Conservation (phyloP, 1,140 invertebrate genomes). For the Copidosoma floridanum region DNA sequence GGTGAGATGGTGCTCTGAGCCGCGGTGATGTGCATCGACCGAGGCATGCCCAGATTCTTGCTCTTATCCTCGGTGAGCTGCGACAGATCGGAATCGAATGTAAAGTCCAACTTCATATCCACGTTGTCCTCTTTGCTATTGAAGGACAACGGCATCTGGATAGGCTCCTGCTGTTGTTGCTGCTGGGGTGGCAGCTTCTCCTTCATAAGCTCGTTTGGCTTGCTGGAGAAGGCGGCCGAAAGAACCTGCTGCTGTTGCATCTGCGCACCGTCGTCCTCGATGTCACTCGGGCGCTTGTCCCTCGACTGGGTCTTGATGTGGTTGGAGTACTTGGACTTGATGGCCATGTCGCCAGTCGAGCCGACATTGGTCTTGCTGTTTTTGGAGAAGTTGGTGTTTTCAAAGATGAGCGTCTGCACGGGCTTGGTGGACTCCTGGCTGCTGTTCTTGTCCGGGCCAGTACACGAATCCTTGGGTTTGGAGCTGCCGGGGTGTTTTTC, state of each 20-base stretch:
- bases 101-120: constrained; percentile 89
- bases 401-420: constrained; percentile 87
- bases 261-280: constrained; percentile 46
- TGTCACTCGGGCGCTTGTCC: constrained; percentile 47
- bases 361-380: constrained; percentile 48
- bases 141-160: constrained; percentile 63
- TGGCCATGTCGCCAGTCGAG: constrained; percentile 44
- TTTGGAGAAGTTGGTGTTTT: constrained; percentile 82
- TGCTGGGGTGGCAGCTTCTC: constrained; percentile 46
- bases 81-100: constrained; percentile 77
- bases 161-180: constrained; percentile 53
- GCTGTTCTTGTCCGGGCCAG: constrained; percentile 56
- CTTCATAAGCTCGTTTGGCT: constrained; percentile 61
- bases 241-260: constrained; percentile 42
- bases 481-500: constrained; percentile 29
- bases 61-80: constrained; percentile 76
- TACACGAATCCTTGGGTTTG: constrained; percentile 39
- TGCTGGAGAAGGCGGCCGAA: constrained; percentile 61
- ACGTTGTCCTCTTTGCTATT: constrained; percentile 73
- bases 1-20: constrained; percentile 65
- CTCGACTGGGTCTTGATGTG: constrained; percentile 52
- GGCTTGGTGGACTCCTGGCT: constrained; percentile 74
- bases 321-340: constrained; percentile 56
- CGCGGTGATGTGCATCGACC: constrained; percentile 63
- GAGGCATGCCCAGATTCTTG: constrained; percentile 63